Evolutionary conservation across 2,113 vertebrate species (phyloP).

Genomic region (Phalacrocorax brasilianus): DNA sequence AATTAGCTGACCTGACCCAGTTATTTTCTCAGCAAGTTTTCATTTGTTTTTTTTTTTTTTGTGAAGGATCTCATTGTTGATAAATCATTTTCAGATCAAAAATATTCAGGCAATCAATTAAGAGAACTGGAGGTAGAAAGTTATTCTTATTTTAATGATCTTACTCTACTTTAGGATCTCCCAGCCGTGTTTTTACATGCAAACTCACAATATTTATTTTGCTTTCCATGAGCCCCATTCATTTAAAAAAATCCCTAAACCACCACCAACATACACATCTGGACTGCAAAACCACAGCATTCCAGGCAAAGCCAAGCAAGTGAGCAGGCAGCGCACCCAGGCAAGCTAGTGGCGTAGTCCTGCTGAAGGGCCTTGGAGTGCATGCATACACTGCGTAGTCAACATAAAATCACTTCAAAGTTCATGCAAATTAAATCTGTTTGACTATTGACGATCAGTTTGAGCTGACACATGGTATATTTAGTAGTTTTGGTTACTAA

Average conservation of each 20-base stretch:
- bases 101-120: background rate
- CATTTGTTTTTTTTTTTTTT: background rate
- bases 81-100: background rate
- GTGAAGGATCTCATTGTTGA: background rate
- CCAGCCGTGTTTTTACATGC: background rate
- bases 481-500: background rate
- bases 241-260: background rate
- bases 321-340: background rate
- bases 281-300: conserved; percentile 60
- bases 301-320: background rate
- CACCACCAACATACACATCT: conserved; percentile 9
- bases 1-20: background rate
- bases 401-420: background rate
- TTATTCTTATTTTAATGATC: background rate
- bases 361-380: background rate
- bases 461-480: background rate
- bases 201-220: background rate
- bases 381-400: rapidly evolving
- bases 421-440: background rate
- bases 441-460: background rate
- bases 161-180: background rate
- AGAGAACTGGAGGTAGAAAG: background rate
- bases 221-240: background rate
- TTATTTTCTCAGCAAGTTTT: background rate
- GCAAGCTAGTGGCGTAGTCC: background rate